Evolutionary conservation across 2,113 vertebrate genomes (phyloP).

Genomic region (Fulmarus glacialis): DNA sequence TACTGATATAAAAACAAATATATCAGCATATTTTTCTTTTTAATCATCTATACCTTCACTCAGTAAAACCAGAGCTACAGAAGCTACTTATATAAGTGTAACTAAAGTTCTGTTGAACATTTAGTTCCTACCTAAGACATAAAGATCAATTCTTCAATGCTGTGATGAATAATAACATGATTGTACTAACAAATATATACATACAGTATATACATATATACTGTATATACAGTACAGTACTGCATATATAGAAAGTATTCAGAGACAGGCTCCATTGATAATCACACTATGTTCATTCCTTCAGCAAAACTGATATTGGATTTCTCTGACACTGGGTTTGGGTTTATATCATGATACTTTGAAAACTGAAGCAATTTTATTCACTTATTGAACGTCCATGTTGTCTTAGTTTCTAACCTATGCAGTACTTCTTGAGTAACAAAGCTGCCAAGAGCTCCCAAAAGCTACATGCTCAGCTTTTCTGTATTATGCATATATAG

Average conservation of each 20-base stretch:
- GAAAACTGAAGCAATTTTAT: background rate
- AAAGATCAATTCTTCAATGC: background rate
- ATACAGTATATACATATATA: background rate
- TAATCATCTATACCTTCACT: background rate
- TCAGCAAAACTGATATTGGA: background rate
- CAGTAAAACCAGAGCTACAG: background rate
- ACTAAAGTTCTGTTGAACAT: background rate
- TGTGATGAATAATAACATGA: background rate
- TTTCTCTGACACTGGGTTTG: background rate
- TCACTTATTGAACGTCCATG: background rate
- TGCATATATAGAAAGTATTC: background rate
- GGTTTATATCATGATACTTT: background rate
- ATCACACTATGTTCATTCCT: background rate
- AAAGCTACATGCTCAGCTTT: background rate
- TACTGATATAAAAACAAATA: background rate
- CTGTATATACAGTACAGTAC: background rate
- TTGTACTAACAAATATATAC: background rate
- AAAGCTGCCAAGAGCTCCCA: background rate
- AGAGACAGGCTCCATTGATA: background rate
- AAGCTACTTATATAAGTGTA: background rate
- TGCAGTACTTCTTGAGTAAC: background rate
- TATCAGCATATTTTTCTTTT: background rate
- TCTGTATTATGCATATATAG: background rate
- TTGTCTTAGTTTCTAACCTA: background rate
- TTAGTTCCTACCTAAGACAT: background rate